Conservation (phyloP, 2,797 vertebrate genomes). For the Hafferia zeledoni region DNA sequence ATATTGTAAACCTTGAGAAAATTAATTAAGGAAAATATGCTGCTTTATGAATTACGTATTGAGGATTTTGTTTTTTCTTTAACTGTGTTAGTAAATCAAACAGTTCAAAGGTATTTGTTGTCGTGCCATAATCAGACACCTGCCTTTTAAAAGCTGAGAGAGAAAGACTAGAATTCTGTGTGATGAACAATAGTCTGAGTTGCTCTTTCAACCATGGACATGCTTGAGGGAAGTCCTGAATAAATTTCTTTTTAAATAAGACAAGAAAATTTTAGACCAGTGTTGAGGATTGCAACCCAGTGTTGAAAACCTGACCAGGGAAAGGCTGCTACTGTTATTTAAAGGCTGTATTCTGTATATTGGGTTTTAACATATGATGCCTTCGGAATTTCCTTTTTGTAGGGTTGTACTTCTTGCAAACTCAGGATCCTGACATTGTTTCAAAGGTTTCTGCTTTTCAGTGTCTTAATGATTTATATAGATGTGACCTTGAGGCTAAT, state of each 20-base stretch:
- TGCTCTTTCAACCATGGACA: constrained; percentile 8
- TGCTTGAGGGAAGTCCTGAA: constrained; percentile 56
- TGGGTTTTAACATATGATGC: neutral
- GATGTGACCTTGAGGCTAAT: neutral
- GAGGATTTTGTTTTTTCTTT: constrained; percentile 64
- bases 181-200: constrained; percentile 42
- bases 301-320: neutral
- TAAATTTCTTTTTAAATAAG: constrained; percentile 42
- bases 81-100: constrained; percentile 74
- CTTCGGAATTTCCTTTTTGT: neutral
- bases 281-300: neutral
- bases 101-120: constrained; percentile 73
- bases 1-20: constrained; percentile 82
- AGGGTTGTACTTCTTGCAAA: neutral
- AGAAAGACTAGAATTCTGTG: constrained; percentile 50
- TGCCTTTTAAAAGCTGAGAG: constrained; percentile 66
- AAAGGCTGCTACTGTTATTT: neutral
- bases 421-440: neutral
- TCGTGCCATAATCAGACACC: constrained; percentile 58
- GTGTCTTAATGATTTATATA: neutral
- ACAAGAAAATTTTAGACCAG: constrained; percentile 2
- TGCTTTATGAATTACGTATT: constrained; percentile 77
- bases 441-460: neutral
- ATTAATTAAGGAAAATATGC: constrained; percentile 82
- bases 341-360: neutral